Evolutionary conservation across 2,888 invertebrate genomes (phyloP).

Genomic region (Pterostichus niger): DNA sequence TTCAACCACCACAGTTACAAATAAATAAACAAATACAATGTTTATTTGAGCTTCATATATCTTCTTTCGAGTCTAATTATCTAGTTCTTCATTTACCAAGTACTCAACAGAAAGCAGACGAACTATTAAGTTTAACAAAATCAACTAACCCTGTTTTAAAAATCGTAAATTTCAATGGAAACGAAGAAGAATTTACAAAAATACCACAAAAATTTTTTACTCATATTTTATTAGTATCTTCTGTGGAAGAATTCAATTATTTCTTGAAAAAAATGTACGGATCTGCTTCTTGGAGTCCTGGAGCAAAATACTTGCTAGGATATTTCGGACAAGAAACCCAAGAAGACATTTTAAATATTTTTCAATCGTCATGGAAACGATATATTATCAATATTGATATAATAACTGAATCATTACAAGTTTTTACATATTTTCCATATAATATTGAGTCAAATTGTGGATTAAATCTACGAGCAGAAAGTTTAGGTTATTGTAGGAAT

Average conservation of each 20-base stretch:
- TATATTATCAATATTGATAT: constrained; percentile 39
- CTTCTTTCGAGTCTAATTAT: neutral
- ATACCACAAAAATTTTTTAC: constrained; percentile 43
- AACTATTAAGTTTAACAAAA: neutral
- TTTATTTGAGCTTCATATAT: constrained; percentile 13
- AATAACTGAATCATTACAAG: neutral
- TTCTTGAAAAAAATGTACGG: constrained; percentile 29
- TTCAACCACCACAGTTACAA: neutral
- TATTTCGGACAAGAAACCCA: constrained; percentile 10
- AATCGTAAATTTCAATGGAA: constrained; percentile 12
- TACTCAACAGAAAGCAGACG: constrained; percentile 1
- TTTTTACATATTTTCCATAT: constrained; percentile 45
- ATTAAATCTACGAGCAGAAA: neutral
- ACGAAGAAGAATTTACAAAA: neutral
- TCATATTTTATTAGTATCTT: constrained; percentile 25
- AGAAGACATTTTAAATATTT: constrained; percentile 5
- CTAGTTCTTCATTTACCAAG: constrained; percentile 16
- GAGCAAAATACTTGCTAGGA: constrained; percentile 19
- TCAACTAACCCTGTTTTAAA: neutral
- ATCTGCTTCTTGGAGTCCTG: constrained; percentile 43
- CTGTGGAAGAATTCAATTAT: constrained; percentile 9
- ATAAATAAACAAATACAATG: constrained; percentile 14
- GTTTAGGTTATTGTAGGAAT: constrained; percentile 15
- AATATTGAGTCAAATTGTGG: constrained; percentile 28
- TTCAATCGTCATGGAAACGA: constrained; percentile 20